These are phyloP conservation scores for Labrus mixtus DNA, from an alignment of 2,113 vertebrate genomes.

Conservation along the genomic window DNA sequence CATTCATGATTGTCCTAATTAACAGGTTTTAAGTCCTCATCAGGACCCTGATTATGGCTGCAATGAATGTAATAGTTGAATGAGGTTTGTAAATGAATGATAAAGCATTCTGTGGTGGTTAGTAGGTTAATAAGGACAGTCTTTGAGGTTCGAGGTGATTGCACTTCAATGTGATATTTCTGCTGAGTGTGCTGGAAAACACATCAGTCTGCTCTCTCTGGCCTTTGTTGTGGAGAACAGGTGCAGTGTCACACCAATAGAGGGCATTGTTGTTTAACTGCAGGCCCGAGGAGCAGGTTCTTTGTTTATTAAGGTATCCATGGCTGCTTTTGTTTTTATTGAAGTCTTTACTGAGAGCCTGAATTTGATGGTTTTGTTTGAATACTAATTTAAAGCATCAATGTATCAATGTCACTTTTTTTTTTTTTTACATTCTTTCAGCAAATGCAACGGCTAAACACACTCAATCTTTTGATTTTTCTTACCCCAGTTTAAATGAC, in stretches of 20 bases:
- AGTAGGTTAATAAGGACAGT: slow-evolving; percentile 78
- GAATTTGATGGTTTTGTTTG: slow-evolving; percentile 65
- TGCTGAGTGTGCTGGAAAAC: slow-evolving; percentile 81
- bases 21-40: slow-evolving; percentile 74
- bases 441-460: slow-evolving; percentile 48
- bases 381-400: slow-evolving; percentile 58
- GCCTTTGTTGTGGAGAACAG: slow-evolving; percentile 61
- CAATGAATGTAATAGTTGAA: slow-evolving; percentile 70
- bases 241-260: slow-evolving; percentile 69
- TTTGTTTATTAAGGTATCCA: slow-evolving; percentile 72
- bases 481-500: slow-evolving; percentile 59
- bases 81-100: slow-evolving; percentile 78
- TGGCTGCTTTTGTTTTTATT: slow-evolving; percentile 58
- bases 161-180: slow-evolving; percentile 81
- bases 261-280: slow-evolving; percentile 84
- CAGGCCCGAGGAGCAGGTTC: slow-evolving; percentile 40
- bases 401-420: slow-evolving; percentile 54
- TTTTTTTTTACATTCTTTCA: slow-evolving; percentile 46
- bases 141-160: slow-evolving; percentile 81
- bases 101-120: slow-evolving; percentile 72
- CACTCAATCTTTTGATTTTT: slow-evolving; percentile 60
- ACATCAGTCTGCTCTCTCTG: slow-evolving; percentile 53
- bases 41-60: slow-evolving; percentile 68
- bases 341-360: slow-evolving; percentile 31
- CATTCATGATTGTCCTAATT: slow-evolving; percentile 79